phyloP scores from a whole-genome alignment of 1,140 invertebrate species.

The Drosophila miranda region DNA sequence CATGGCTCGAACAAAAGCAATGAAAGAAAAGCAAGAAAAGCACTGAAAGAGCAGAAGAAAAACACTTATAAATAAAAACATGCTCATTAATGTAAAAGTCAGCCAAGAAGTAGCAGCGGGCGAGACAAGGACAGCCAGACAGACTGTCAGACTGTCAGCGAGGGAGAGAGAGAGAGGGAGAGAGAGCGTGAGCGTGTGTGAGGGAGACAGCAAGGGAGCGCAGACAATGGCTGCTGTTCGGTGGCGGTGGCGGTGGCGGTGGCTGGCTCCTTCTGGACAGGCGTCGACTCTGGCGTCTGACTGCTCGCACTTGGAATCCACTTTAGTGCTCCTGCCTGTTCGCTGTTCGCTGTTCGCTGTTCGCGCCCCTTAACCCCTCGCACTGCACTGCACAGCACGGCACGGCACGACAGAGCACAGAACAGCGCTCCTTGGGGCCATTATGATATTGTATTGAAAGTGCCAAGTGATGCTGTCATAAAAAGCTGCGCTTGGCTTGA shows the following conservation, averaged over 20 bases:
- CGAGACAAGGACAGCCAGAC: constrained; percentile 1
- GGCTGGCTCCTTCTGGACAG: constrained; percentile 25
- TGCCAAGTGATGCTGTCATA: constrained; percentile 65
- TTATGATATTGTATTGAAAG: constrained; percentile 73
- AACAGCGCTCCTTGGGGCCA: constrained; percentile 44
- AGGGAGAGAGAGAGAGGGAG: not conserved
- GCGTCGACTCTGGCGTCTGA: constrained; percentile 20
- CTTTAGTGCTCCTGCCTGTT: constrained; percentile 39
- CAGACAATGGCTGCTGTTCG: not conserved
- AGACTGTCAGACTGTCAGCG: constrained; percentile 6
- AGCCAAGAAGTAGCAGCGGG: constrained; percentile 18
- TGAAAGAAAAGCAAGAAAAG: constrained; percentile 14
- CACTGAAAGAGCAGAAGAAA: constrained; percentile 29
- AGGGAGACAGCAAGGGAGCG: constrained; percentile 3
- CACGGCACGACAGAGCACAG: not conserved
- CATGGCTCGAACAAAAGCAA: constrained; percentile 27
- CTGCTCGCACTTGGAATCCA: constrained; percentile 56
- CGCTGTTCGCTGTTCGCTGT: too few species aligned
- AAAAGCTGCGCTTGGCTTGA: constrained; percentile 40
- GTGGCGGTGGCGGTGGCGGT: too few species aligned
- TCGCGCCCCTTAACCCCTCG: not conserved
- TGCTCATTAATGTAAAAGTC: constrained; percentile 79
- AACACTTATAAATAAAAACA: constrained; percentile 79
- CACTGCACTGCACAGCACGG: not conserved
- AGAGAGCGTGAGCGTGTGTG: too few species aligned